These are phyloP conservation scores for Idris sp. DNA, from an alignment of 1,140 invertebrate species.

Conservation along the genomic window DNA sequence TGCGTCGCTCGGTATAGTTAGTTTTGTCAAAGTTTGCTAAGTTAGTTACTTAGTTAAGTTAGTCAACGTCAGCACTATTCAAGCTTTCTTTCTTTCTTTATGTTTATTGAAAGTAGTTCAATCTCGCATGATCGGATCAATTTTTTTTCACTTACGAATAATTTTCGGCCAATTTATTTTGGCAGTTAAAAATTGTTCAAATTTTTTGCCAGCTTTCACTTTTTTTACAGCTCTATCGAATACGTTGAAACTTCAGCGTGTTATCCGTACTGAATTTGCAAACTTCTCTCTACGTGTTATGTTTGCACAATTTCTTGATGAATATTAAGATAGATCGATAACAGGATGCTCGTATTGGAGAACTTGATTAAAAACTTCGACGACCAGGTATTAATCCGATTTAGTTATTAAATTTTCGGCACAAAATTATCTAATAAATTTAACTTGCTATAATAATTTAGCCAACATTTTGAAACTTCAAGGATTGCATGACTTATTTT, in stretches of 20 bases:
- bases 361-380: slow-evolving; percentile 24
- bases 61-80: slow-evolving; percentile 28
- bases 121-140: not conserved
- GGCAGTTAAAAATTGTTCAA: not conserved
- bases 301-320: slow-evolving; percentile 38
- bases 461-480: no score
- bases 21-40: slow-evolving; percentile 29
- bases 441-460: no score
- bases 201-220: not conserved
- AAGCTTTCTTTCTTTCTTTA: not conserved
- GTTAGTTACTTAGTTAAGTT: slow-evolving; percentile 40
- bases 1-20: slow-evolving; percentile 12
- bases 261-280: not conserved
- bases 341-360: not conserved
- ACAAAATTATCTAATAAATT: no score
- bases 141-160: not conserved
- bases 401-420: slow-evolving; percentile 2
- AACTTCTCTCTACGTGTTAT: slow-evolving; percentile 35
- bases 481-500: no score
- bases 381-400: slow-evolving; percentile 3
- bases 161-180: slow-evolving; percentile 1
- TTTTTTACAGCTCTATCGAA: slow-evolving; percentile 25
- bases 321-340: slow-evolving; percentile 30
- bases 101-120: not conserved
- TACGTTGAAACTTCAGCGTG: slow-evolving; percentile 6